Evolutionary conservation across 2,113 vertebrate species (phyloP).

Genomic region (Ranitomeya variabilis): DNA sequence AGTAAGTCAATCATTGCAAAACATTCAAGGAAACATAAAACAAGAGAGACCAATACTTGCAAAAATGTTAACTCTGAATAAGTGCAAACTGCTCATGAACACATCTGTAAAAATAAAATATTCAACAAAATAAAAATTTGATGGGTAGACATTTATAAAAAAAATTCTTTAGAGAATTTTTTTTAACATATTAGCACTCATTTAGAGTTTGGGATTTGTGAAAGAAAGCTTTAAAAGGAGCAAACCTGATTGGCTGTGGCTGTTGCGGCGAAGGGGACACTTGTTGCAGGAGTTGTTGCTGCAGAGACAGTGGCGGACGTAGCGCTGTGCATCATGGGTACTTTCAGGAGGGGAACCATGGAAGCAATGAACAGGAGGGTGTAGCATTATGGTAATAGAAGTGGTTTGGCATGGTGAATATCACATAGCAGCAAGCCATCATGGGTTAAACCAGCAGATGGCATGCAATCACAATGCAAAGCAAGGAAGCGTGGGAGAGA

Average conservation of each 20-base stretch:
- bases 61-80: constrained; percentile 98
- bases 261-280: constrained; percentile 99
- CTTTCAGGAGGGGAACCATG: constrained; percentile 91
- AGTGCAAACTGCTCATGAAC: constrained; percentile 85
- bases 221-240: constrained; percentile 99
- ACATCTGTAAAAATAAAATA: constrained; percentile 77
- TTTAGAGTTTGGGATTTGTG: constrained; percentile 98
- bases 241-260: constrained; percentile 99
- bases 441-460: constrained; percentile 98
- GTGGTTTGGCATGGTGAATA: constrained; percentile 89
- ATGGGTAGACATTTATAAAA: constrained; percentile 80
- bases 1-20: constrained; percentile 77
- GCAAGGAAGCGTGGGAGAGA: constrained; percentile 91
- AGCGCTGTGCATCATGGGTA: constrained; percentile 99
- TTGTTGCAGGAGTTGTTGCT: constrained; percentile 99
- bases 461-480: constrained; percentile 98
- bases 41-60: constrained; percentile 84
- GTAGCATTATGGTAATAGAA: constrained; percentile 95
- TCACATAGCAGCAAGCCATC: constrained; percentile 96
- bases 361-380: constrained; percentile 93
- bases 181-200: constrained; percentile 82
- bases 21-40: constrained; percentile 94
- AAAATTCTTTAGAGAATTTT: constrained; percentile 83
- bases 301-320: constrained; percentile 99
- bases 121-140: constrained; percentile 79